These are phyloP conservation scores for Microplitis mediator DNA, from an alignment of 1,140 invertebrate species.

Conservation along the genomic window DNA sequence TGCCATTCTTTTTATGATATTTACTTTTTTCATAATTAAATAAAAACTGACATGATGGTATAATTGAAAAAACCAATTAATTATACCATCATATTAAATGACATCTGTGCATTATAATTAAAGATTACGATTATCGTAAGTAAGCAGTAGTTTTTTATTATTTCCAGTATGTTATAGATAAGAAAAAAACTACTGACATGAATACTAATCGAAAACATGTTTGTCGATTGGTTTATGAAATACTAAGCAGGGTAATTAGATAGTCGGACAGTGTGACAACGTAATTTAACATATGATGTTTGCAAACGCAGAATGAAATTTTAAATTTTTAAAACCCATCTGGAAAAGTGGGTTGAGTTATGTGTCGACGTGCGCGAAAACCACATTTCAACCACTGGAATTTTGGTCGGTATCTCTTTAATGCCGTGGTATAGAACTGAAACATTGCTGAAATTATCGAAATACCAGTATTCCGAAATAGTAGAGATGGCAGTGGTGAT, in stretches of 20 bases:
- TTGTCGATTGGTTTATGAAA: too few relatives aligned
- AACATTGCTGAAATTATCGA: slow-evolving; percentile 22
- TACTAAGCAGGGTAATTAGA: too few relatives aligned
- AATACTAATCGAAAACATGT: too few relatives aligned
- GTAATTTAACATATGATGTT: too few relatives aligned
- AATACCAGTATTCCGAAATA: slow-evolving; percentile 2
- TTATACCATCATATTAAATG: not conserved
- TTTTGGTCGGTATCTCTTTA: slow-evolving; percentile 17
- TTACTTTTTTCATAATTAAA: slow-evolving; percentile 41
- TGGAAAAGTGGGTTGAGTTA: not conserved
- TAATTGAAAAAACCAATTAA: not conserved
- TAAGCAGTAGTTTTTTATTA: too few relatives aligned
- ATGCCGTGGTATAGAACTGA: not conserved
- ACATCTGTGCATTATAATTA: not conserved
- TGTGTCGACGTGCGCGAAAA: slow-evolving; percentile 7
- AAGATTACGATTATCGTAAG: not conserved
- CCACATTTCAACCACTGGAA: slow-evolving; percentile 14
- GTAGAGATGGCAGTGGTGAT: not conserved
- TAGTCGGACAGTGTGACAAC: too few relatives aligned
- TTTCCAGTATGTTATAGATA: too few relatives aligned
- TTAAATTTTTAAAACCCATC: too few relatives aligned
- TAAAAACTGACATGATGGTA: slow-evolving; percentile 9
- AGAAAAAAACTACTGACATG: too few relatives aligned
- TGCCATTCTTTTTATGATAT: not conserved
- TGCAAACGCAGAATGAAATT: too few relatives aligned